Conservation (phyloP, 2,113 vertebrate species). For the Ahaetulla prasina region DNA sequence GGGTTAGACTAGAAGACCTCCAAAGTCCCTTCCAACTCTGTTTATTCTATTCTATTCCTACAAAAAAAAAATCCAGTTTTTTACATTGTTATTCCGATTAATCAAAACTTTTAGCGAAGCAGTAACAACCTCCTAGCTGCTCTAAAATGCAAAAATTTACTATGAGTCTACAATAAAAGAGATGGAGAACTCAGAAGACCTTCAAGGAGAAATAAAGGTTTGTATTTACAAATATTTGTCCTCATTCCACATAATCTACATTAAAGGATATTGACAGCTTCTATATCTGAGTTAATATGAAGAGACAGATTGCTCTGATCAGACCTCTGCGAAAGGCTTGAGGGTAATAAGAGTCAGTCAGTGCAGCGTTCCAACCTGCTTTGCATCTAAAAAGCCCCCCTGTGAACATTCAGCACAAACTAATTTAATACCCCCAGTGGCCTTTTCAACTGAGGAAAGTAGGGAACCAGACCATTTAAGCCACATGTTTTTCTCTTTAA, state of each 20-base stretch:
- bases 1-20: too few relatives aligned
- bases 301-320: conserved; percentile 58
- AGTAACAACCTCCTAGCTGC: conserved; percentile 33
- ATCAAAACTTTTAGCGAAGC: conserved; percentile 33
- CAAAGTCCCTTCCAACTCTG: too few relatives aligned
- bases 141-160: conserved; percentile 35
- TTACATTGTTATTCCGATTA: conserved; percentile 17
- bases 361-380: conserved; percentile 1
- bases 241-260: conserved; percentile 21
- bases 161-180: conserved; percentile 25
- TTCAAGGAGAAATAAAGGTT: conserved; percentile 47
- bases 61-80: conserved; percentile 27
- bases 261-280: conserved; percentile 52
- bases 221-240: conserved; percentile 51
- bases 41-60: too few relatives aligned
- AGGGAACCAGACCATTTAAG: neutral
- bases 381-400: conserved; percentile 34
- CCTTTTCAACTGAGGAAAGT: neutral
- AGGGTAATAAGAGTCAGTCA: conserved; percentile 46
- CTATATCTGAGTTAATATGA: conserved; percentile 41
- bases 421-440: conserved; percentile 38
- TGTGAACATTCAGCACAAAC: conserved; percentile 19
- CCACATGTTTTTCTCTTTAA: neutral
- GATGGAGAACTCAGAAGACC: conserved; percentile 6
- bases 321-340: conserved; percentile 29